Percentiles rank a stretch among this genome's conserved stretches.
Conservation (phyloP, 2,888 invertebrate genomes). For the Drosophila dives region DNA sequence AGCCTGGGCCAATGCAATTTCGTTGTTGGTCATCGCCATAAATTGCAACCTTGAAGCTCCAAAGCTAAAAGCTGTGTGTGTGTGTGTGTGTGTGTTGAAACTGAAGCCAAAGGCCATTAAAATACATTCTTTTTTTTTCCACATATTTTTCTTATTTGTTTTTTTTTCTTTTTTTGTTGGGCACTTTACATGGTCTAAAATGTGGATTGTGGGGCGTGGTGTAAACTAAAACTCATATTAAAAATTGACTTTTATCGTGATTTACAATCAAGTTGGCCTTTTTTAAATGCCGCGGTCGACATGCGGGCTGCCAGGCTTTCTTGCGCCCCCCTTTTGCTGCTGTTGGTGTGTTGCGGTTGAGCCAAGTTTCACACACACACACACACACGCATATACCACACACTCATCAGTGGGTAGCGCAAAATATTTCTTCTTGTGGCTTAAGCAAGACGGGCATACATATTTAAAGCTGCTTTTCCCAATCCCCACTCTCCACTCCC, state of each 20-base stretch:
- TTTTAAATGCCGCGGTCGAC: constrained; percentile 80
- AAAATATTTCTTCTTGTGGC: constrained; percentile 79
- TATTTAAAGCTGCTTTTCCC: constrained; percentile 57
- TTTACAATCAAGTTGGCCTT: constrained; percentile 80
- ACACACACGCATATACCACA: constrained; percentile 40
- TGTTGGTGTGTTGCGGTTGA: constrained; percentile 63
- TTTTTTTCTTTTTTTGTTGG: constrained; percentile 26
- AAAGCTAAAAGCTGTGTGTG: constrained; percentile 33
- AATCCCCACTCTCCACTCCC: neutral
- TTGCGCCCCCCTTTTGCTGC: neutral
- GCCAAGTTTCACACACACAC: constrained; percentile 44
- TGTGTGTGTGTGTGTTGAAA: constrained; percentile 30
- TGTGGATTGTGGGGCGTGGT: constrained; percentile 27
- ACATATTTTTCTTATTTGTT: constrained; percentile 5
- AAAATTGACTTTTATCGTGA: constrained; percentile 83
- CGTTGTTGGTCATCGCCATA: constrained; percentile 76
- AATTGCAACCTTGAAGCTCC: constrained; percentile 78
- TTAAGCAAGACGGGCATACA: constrained; percentile 73
- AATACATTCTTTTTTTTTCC: constrained; percentile 57
- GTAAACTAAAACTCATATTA: constrained; percentile 78
- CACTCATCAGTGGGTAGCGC: constrained; percentile 39
- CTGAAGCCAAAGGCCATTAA: constrained; percentile 76
- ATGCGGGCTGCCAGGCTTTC: constrained; percentile 64
- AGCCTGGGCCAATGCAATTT: constrained; percentile 67
- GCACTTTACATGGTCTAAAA: constrained; percentile 51